A percentile compares a stretch with the other conserved stretches of the same genome.
Conservation (phyloP, 35 echinoderm and acorn worm genomes). For the Ptychodera flava region DNA sequence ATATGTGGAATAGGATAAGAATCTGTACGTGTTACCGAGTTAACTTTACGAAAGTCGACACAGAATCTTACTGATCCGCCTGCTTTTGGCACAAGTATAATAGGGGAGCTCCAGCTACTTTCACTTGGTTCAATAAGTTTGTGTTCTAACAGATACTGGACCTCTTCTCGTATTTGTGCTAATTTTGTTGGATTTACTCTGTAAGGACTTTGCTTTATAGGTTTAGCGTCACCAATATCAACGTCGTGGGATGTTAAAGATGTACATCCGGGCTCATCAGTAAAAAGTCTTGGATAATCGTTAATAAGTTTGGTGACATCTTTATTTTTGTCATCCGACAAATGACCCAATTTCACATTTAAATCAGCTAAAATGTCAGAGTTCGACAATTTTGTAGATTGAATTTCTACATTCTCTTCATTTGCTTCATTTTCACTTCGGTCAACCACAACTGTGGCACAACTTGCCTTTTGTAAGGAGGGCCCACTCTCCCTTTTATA, state of each 20-base stretch:
- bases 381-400: slow-evolving; percentile 30
- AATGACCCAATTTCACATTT: slow-evolving; percentile 31
- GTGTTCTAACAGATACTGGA: slow-evolving; percentile 44
- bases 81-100: slow-evolving; percentile 45
- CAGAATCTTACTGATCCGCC: slow-evolving; percentile 42
- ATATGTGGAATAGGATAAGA: slow-evolving; percentile 55
- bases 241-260: slow-evolving; percentile 39
- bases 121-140: slow-evolving; percentile 53
- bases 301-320: slow-evolving; percentile 28
- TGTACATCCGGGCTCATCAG: slow-evolving; percentile 51
- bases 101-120: slow-evolving; percentile 42
- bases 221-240: slow-evolving; percentile 25
- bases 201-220: slow-evolving; percentile 53
- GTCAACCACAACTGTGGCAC: neutral
- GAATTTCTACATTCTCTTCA: slow-evolving; percentile 5
- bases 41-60: slow-evolving; percentile 62
- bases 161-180: slow-evolving; percentile 29
- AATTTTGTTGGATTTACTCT: slow-evolving; percentile 21
- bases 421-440: neutral
- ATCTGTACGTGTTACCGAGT: slow-evolving; percentile 44
- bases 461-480: neutral
- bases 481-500: slow-evolving; percentile 15
- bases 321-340: slow-evolving; percentile 14
- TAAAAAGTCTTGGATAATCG: slow-evolving; percentile 25
- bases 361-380: slow-evolving; percentile 40